A percentile compares a stretch with the other conserved stretches of the same genome.
Evolutionary conservation across 2,888 invertebrate species (phyloP).

Genomic region (Drosophila anceps): DNA sequence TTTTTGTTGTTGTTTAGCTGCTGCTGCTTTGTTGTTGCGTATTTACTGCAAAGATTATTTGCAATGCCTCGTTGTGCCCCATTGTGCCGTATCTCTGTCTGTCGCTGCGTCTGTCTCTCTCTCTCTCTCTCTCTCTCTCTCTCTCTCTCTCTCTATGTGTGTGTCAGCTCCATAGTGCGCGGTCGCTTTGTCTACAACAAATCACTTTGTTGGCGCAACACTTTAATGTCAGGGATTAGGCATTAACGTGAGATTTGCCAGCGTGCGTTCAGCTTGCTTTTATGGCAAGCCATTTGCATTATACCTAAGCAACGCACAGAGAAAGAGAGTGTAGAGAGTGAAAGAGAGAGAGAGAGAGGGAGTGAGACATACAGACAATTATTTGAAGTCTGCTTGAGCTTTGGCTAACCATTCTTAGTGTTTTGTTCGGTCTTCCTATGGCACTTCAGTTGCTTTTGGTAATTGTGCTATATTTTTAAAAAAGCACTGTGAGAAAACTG

Average conservation of each 20-base stretch:
- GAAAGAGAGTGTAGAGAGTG: no score
- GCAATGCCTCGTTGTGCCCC: slow-evolving; percentile 68
- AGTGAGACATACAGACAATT: slow-evolving; percentile 28
- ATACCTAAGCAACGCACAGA: slow-evolving; percentile 28
- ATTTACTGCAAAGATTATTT: slow-evolving; percentile 81
- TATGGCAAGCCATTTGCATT: slow-evolving; percentile 59
- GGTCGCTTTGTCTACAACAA: slow-evolving; percentile 77
- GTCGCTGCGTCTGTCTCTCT: neutral
- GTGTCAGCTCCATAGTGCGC: slow-evolving; percentile 49
- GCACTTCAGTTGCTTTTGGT: slow-evolving; percentile 17
- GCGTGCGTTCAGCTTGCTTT: slow-evolving; percentile 42
- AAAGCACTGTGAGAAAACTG: slow-evolving; percentile 11
- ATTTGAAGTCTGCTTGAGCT: slow-evolving; percentile 42
- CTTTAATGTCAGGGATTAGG: slow-evolving; percentile 81
- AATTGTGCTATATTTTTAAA: slow-evolving; percentile 9
- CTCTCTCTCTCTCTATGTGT: no score
- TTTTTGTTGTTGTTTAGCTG: slow-evolving; percentile 16
- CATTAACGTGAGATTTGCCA: slow-evolving; percentile 76
- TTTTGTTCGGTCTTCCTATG: slow-evolving; percentile 12
- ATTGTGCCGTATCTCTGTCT: slow-evolving; percentile 40
- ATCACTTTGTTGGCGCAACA: slow-evolving; percentile 79
- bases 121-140: slow-evolving; percentile 2
- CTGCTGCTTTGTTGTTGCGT: slow-evolving; percentile 54
- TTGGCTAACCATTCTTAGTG: slow-evolving; percentile 4
- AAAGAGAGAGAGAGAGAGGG: neutral